Evolutionary conservation across 2,888 invertebrate species (phyloP), one percentile per base, ranked within the genome.

Genomic region (Leptothorax acervorum): DNA sequence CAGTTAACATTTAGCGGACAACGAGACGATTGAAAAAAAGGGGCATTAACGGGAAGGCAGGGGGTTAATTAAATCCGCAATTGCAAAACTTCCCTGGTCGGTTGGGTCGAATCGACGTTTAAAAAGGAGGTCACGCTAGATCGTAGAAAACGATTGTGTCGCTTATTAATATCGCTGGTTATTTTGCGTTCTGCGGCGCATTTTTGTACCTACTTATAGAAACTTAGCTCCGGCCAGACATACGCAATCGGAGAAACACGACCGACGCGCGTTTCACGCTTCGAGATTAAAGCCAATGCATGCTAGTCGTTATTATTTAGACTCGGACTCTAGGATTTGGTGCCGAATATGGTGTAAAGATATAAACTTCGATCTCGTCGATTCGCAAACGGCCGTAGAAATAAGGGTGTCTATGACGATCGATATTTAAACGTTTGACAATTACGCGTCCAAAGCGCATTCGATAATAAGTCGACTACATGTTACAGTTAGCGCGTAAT

Each of bases 71-170:
- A 78, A 78, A 78, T 57, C n/a, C 31, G 66, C 70, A 78, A 78
- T 78, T 78, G 78, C 78, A 57, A 78, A 55, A 68, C 23, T 78
- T 57, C 15, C 78, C 68, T 15, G 42, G 55, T 42, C 23, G 70
- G 45, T 78, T 68, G n/a, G 55, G 42, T 70, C 45, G 70, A 78
- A 78, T 78, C 18, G 39, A 55, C 66, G 42, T 68, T 76, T 78
- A 68, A 78, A 68, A 78, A 78, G 55, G 78, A 78, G 78, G 78
- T 78, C 78, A 5, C 55, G 45, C 9, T 82, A 82, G 75, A 82
- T 82, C 57, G 65, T 82, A 75, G 55, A 66, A 57, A 82, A 75
- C 53, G 82, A 75, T 82, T 82, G 55, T 82, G 57, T 82, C 75
- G 39, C 35, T 82, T 75, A 75, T 82, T 65, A 75, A 82, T 76